Evolutionary conservation across 2,888 invertebrate species (phyloP).

Genomic region (Phortica magna): DNA sequence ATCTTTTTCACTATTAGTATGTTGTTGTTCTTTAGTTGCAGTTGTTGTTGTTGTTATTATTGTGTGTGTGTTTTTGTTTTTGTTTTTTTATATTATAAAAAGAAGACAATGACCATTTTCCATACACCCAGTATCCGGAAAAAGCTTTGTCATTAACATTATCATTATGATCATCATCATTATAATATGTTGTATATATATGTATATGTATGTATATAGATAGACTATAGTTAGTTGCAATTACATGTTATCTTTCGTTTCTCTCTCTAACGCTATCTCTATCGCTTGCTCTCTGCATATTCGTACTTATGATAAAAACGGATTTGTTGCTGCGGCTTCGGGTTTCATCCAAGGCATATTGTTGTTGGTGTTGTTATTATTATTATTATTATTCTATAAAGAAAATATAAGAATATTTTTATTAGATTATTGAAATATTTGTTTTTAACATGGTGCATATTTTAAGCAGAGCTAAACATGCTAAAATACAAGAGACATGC

Average conservation of each 20-base stretch:
- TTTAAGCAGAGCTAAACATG: no score
- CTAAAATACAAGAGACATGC: background rate
- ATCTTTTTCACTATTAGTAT: constrained; percentile 15
- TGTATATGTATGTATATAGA: background rate
- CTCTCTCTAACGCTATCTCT: no score
- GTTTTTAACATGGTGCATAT: no score
- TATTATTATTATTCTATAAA: constrained; percentile 62
- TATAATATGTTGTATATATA: constrained; percentile 2
- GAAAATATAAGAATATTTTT: constrained; percentile 38
- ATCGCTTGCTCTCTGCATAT: background rate
- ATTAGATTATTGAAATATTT: constrained; percentile 31
- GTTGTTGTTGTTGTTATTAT: constrained; percentile 30
- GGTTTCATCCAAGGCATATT: constrained; percentile 78
- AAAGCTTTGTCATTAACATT: no score
- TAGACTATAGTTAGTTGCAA: background rate
- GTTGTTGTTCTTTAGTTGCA: constrained; percentile 33
- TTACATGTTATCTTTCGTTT: no score
- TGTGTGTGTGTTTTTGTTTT: constrained; percentile 38
- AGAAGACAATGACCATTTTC: background rate
- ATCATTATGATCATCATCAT: background rate
- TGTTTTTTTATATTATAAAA: background rate
- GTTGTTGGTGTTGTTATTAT: constrained; percentile 68
- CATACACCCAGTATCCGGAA: background rate
- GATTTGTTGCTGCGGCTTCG: constrained; percentile 78
- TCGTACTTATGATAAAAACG: constrained; percentile 77